Base-by-base conservation (phyloP, 2,888 invertebrate species). In the Bhutanitis thaidina region DNA sequence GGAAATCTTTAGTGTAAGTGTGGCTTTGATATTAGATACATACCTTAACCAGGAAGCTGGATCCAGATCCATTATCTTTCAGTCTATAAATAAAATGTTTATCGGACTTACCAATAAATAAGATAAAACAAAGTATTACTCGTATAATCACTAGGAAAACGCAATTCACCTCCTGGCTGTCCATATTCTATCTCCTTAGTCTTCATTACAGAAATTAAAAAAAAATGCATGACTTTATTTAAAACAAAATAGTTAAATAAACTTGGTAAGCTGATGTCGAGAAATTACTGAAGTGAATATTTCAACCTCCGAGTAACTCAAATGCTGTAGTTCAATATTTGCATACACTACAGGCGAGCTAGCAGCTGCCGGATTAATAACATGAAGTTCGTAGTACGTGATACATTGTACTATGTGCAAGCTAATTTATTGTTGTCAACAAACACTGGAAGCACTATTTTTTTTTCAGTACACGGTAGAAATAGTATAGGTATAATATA, bases 11-110 rank as follows among this genome's bases (percentile, higher is more conserved):
- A 20, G 5, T 20, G 20, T 20, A 20, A 20, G 5, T 3, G 5
- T 20, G 5, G 5, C 5, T 20, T 5, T 20, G 5, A 5, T 5
- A 20, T 20, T 20, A 20, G 5, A 7, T 8, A 54, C 53, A 51
- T 89, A 94, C 94, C 92, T 94, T 94, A 38, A 92, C 86, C 43
- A 95, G 89, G 38, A 95, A 86, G 77, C 92, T 92, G n/a, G 94
- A 94, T 62, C 94, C 94, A 41, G 90, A 89, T 16, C 94, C 94
- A 66, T 92, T 93, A 67, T 95, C 94, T 76, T 95, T 95, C 55
- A 94, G 86, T 57, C 94, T 90, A 77, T 94, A 95, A 68, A 94
- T 89, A 71, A 94, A 8, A 34, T 35, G 10, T 3, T 14, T 2
- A 9, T 1, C 9, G 5, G 43, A 40, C 44, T 52, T 41, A 40